Evolutionary conservation across 1,140 invertebrate genomes (phyloP).

Genomic region (Papilio polytes): DNA sequence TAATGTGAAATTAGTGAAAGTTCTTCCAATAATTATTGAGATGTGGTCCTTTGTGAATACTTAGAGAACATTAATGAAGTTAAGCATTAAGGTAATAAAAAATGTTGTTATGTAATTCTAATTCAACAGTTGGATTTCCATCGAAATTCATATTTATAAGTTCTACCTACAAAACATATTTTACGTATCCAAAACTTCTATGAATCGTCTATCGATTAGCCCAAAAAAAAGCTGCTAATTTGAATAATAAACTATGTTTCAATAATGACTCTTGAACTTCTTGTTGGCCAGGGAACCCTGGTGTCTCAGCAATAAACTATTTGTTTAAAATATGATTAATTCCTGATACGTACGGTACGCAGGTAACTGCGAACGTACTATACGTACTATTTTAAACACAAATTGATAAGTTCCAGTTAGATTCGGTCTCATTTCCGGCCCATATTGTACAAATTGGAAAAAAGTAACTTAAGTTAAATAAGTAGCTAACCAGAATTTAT

Average conservation of each 20-base stretch:
- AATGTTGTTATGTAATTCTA: not conserved
- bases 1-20: constrained; percentile 72
- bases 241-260: not conserved
- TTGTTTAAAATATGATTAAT: not conserved
- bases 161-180: not conserved
- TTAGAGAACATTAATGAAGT: constrained; percentile 71
- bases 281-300: not conserved
- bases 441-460: too few relatives aligned
- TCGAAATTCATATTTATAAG: not conserved
- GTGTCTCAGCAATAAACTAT: not conserved
- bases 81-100: constrained; percentile 67
- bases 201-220: too few relatives aligned
- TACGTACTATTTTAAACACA: too few relatives aligned
- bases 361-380: too few relatives aligned
- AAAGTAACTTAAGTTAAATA: too few relatives aligned
- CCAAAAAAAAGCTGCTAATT: not conserved
- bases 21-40: constrained; percentile 68
- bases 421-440: too few relatives aligned
- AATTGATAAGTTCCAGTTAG: too few relatives aligned
- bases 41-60: constrained; percentile 73
- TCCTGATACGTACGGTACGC: too few relatives aligned
- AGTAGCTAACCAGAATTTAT: too few relatives aligned
- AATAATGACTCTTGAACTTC: not conserved
- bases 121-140: not conserved
- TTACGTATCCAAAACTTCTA: not conserved